A percentile compares a stretch with the other conserved stretches of the same genome.
These are phyloP conservation scores for Centruroides sculpturatus DNA, from an alignment of 1,140 invertebrate species.

Conservation along the genomic window DNA sequence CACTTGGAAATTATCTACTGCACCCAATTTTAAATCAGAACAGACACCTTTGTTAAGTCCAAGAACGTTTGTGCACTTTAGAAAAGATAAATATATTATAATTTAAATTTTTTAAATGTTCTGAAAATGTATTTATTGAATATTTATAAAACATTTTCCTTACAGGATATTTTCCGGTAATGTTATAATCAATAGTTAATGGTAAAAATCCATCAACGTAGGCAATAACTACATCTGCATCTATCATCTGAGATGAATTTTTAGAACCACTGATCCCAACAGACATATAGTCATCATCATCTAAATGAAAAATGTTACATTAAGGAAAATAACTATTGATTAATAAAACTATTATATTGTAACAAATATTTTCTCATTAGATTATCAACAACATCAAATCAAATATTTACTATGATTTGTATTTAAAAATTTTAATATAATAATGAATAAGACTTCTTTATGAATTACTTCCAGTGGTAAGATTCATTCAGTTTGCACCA, in stretches of 20 bases:
- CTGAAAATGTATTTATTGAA: background rate
- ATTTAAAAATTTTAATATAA: no score
- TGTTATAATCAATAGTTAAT: slow-evolving; percentile 66
- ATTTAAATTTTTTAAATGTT: background rate
- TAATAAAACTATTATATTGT: no score
- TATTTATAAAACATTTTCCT: slow-evolving; percentile 1
- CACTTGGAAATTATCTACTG: slow-evolving; percentile 58
- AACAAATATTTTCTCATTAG: no score
- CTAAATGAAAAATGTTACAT: slow-evolving; percentile 4
- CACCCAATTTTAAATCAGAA: slow-evolving; percentile 63
- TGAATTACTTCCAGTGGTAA: no score
- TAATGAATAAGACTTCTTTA: no score
- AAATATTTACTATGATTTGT: no score
- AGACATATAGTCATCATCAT: slow-evolving; percentile 71
- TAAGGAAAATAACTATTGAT: no score
- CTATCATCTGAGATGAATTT: slow-evolving; percentile 43
- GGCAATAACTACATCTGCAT: slow-evolving; percentile 66
- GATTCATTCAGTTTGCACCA: no score
- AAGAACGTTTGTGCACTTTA: slow-evolving; percentile 28
- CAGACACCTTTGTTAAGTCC: slow-evolving; percentile 59
- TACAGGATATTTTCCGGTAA: slow-evolving; percentile 59
- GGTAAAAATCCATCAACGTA: slow-evolving; percentile 52
- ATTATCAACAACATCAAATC: no score
- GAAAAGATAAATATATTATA: background rate
- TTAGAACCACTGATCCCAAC: slow-evolving; percentile 67